These are phyloP conservation scores for Hyperopisus bebe DNA, from an alignment of 2,113 vertebrate genomes.

Conservation along the genomic window DNA sequence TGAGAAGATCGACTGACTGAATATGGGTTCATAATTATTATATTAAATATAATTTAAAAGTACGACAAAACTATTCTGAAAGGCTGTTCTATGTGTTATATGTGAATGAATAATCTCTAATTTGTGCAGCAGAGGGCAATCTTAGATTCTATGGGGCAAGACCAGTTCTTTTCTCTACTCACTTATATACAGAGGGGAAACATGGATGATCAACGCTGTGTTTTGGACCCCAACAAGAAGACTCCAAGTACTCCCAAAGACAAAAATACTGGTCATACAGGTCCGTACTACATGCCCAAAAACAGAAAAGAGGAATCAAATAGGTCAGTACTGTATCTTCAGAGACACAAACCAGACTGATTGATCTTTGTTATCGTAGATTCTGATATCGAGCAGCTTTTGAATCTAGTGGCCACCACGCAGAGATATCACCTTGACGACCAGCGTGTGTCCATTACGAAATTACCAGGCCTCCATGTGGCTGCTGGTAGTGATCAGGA, in stretches of 20 bases:
- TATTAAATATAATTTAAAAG: not conserved
- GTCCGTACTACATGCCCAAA: not conserved
- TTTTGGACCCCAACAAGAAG: constrained; percentile 43
- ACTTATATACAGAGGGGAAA: constrained; percentile 61
- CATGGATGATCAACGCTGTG: constrained; percentile 70
- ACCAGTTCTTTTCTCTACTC: constrained; percentile 64
- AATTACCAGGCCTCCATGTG: constrained; percentile 56
- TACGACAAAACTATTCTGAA: not conserved
- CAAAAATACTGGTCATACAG: constrained; percentile 3
- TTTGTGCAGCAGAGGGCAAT: constrained; percentile 31
- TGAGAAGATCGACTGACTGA: not conserved
- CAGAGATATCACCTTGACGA: constrained; percentile 72
- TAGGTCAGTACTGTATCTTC: not conserved
- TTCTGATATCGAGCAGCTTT: constrained; percentile 63
- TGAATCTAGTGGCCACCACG: constrained; percentile 66
- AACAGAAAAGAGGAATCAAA: not conserved
- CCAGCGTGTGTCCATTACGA: constrained; percentile 62
- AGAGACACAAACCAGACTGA: not conserved
- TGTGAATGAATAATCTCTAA: not conserved
- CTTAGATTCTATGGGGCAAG: constrained; percentile 47
- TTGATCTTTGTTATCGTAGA: not conserved
- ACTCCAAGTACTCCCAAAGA: constrained; percentile 41
- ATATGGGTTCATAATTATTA: not conserved
- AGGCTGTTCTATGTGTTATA: not conserved
- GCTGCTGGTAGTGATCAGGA: constrained; percentile 31